A percentile compares a stretch with the other conserved stretches of the same genome.
These are phyloP conservation scores for Numenius arquata DNA, from an alignment of 2,113 vertebrate genomes.

Conservation along the genomic window DNA sequence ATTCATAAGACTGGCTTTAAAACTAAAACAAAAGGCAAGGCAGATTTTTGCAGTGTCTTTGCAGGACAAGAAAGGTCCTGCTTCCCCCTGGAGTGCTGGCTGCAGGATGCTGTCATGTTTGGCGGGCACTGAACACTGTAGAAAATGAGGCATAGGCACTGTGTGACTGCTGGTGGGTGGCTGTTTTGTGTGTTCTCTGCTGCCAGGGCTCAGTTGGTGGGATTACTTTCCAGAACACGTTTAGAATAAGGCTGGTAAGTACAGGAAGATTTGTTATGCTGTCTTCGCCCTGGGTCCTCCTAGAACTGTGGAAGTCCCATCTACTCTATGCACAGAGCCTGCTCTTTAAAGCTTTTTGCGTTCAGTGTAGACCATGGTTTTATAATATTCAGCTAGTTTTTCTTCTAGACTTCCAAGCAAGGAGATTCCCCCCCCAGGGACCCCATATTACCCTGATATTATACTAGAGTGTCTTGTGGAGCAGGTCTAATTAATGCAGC, in stretches of 20 bases:
- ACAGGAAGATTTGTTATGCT: background rate
- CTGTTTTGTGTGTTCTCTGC: background rate
- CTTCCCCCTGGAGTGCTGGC: background rate
- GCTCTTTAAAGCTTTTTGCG: background rate
- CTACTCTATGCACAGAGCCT: background rate
- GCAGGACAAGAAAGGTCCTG: background rate
- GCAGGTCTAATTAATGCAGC: background rate
- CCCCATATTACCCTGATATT: background rate
- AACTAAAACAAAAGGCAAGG: background rate
- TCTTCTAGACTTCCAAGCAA: background rate
- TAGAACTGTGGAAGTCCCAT: background rate
- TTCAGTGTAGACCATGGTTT: background rate
- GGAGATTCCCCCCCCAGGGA: background rate
- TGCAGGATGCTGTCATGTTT: background rate
- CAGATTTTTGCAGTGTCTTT: background rate
- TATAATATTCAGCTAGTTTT: background rate
- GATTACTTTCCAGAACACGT: background rate
- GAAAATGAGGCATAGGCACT: background rate
- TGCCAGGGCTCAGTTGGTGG: background rate
- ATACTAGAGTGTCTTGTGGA: background rate
- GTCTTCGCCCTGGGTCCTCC: background rate
- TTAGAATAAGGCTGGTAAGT: background rate
- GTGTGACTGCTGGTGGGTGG: background rate
- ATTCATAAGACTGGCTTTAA: background rate
- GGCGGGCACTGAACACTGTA: background rate